Evolutionary conservation across 2,113 vertebrate species (phyloP).

Genomic region (Gorsachius goisagi): DNA sequence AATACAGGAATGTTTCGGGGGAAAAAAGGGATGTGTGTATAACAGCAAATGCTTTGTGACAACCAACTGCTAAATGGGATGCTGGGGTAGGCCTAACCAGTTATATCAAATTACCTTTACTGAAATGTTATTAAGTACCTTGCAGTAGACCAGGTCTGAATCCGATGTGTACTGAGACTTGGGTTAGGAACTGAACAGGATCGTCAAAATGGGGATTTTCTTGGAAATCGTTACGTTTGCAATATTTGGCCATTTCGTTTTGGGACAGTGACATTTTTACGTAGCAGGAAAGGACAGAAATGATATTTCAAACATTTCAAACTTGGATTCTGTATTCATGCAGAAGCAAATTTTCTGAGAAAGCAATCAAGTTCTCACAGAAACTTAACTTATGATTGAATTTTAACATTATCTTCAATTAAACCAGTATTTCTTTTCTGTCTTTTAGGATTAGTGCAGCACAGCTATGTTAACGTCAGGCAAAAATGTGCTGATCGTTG

Average conservation of each 20-base stretch:
- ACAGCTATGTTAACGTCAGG: conserved; percentile 42
- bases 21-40: neutral
- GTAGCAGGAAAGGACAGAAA: neutral
- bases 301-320: neutral
- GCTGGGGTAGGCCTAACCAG: neutral
- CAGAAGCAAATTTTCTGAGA: conserved; percentile 22
- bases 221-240: neutral
- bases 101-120: conserved; percentile 37
- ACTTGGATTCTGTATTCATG: neutral
- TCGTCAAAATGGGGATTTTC: neutral
- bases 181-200: neutral
- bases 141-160: conserved; percentile 12
- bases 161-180: neutral
- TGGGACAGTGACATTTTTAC: neutral
- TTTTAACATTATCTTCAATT: conserved; percentile 66
- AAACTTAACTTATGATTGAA: conserved; percentile 55
- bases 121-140: conserved; percentile 45
- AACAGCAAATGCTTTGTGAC: neutral
- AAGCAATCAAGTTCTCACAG: conserved; percentile 60
- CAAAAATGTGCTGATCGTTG: conserved; percentile 65
- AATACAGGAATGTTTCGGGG: neutral
- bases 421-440: conserved; percentile 57
- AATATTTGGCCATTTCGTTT: neutral
- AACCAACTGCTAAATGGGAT: neutral
- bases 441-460: conserved; percentile 49